These are phyloP conservation scores for Cinara cedri DNA, from an alignment of 2,888 invertebrate genomes.

Conservation along the genomic window DNA sequence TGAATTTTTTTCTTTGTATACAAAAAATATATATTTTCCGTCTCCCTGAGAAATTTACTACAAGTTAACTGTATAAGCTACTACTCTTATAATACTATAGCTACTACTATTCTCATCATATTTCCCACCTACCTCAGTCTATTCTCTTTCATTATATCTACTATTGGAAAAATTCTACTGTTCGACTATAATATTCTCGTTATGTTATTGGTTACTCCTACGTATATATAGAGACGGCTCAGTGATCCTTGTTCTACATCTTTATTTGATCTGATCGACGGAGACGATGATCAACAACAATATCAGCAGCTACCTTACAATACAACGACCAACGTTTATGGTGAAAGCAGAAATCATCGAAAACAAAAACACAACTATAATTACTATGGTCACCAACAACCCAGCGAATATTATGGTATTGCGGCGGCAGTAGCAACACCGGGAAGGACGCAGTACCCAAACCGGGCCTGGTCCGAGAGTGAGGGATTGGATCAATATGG, in stretches of 20 bases:
- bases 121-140: too few relatives aligned
- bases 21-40: too few relatives aligned
- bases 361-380: neutral
- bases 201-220: too few relatives aligned
- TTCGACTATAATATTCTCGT: too few relatives aligned
- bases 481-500: conserved; percentile 25
- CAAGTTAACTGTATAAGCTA: too few relatives aligned
- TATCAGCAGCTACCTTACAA: too few relatives aligned
- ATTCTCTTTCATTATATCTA: too few relatives aligned
- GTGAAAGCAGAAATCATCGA: neutral
- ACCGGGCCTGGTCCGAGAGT: conserved; percentile 42
- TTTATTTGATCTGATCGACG: neutral
- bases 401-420: neutral
- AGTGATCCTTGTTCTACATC: conserved; percentile 45
- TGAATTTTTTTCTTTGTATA: too few relatives aligned
- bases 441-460: conserved; percentile 2
- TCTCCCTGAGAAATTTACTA: too few relatives aligned
- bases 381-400: neutral
- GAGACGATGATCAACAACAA: neutral
- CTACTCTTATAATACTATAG: too few relatives aligned
- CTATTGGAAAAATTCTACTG: too few relatives aligned
- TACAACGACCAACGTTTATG: neutral
- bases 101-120: too few relatives aligned
- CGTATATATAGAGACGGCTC: conserved; percentile 10
- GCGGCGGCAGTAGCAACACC: neutral